Conservation (phyloP, 2,888 invertebrate species). For the Beris chalybata region DNA sequence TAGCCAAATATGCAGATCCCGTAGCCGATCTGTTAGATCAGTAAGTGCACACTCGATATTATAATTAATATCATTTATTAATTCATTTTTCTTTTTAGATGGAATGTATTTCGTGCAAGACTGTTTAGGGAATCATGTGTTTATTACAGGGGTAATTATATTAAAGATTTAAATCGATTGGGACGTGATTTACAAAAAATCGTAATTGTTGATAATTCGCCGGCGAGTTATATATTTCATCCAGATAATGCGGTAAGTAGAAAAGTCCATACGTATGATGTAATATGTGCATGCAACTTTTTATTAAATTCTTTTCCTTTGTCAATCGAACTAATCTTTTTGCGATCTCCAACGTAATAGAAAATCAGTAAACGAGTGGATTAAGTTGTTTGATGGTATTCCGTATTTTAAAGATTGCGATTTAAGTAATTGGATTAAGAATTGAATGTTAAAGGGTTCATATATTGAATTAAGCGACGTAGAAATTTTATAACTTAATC, state of each 20-base stretch:
- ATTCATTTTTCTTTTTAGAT: constrained; percentile 59
- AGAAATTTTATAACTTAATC: too few species aligned
- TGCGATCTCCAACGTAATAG: too few species aligned
- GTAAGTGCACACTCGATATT: constrained; percentile 49
- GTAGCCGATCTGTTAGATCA: constrained; percentile 96
- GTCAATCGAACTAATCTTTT: too few species aligned
- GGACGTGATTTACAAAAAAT: constrained; percentile 96
- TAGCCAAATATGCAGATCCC: constrained; percentile 99
- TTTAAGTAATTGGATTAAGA: too few species aligned
- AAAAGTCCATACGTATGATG: too few species aligned
- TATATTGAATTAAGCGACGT: too few species aligned
- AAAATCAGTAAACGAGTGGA: too few species aligned
- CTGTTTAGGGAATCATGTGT: constrained; percentile 99
- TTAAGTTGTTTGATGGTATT: too few species aligned
- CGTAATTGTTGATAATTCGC: constrained; percentile 99
- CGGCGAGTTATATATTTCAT: constrained; percentile 99
- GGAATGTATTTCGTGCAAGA: constrained; percentile 94
- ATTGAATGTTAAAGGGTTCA: too few species aligned
- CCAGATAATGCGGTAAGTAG: constrained; percentile 97
- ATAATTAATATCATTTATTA: neutral
- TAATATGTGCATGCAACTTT: too few species aligned
- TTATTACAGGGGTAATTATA: constrained; percentile 99
- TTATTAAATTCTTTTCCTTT: too few species aligned
- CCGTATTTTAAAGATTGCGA: too few species aligned
- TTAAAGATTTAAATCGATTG: constrained; percentile 97